Evolutionary conservation across 2,113 vertebrate species (phyloP).

Genomic region (Silurus glanis): DNA sequence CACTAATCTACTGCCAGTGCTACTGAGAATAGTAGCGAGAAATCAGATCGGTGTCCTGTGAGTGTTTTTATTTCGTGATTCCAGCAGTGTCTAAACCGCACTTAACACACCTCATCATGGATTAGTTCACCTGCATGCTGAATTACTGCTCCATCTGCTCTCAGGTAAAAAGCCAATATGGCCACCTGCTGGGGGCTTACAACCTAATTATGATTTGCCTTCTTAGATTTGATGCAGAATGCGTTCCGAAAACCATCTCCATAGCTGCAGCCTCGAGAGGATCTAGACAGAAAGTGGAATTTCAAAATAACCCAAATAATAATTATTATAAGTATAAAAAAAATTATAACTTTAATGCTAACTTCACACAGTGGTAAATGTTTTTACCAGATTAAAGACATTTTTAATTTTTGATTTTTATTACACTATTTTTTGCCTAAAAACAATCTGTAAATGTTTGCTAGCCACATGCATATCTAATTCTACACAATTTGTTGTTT

Average conservation of each 20-base stretch:
- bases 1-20: background rate
- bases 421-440: background rate
- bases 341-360: background rate
- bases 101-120: conserved; percentile 4
- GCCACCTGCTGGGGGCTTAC: background rate
- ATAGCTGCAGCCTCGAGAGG: background rate
- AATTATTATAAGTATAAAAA: background rate
- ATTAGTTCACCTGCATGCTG: background rate
- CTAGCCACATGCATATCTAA: background rate
- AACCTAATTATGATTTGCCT: conserved; percentile 9
- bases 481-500: background rate
- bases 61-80: background rate
- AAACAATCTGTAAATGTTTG: background rate
- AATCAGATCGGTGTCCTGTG: background rate
- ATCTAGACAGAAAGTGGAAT: background rate
- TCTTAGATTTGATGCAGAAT: background rate
- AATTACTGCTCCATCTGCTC: conserved; percentile 28
- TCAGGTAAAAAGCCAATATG: conserved; percentile 19
- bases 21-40: background rate
- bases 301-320: background rate
- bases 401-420: background rate
- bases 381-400: background rate
- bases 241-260: background rate
- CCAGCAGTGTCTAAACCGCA: background rate
- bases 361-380: background rate